Percentiles rank a stretch among this genome's conserved stretches.
Conservation (phyloP, 2,113 vertebrate genomes). For the Caranx ignobilis region DNA sequence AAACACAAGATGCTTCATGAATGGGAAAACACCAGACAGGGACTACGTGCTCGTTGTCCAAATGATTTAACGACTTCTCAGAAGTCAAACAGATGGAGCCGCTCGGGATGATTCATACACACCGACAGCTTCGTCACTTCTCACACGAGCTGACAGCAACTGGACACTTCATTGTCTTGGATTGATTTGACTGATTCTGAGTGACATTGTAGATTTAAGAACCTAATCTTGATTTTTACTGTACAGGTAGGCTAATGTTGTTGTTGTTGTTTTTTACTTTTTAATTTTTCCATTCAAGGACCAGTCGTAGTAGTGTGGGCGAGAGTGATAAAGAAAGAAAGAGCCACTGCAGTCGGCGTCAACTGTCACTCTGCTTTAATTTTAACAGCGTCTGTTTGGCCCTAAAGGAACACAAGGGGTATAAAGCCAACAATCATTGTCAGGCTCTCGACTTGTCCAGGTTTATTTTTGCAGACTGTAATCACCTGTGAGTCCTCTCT, state of each 20-base stretch:
- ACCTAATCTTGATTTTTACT: not conserved
- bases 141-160: not conserved
- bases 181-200: not conserved
- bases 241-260: not conserved
- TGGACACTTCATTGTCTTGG: not conserved
- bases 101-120: slow-evolving; percentile 15
- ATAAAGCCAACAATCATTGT: too few relatives aligned
- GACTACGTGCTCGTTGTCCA: not conserved
- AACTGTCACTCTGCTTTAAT: too few relatives aligned
- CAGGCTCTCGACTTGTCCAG: too few relatives aligned
- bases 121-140: slow-evolving; percentile 31
- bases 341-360: too few relatives aligned
- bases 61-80: slow-evolving; percentile 31
- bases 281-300: not conserved
- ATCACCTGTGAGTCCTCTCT: too few relatives aligned
- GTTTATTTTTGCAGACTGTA: too few relatives aligned
- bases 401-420: too few relatives aligned
- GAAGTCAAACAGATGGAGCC: slow-evolving; percentile 15
- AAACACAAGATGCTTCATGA: slow-evolving; percentile 51
- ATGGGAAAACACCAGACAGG: slow-evolving; percentile 37
- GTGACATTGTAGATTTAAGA: not conserved
- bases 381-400: too few relatives aligned
- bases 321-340: too few relatives aligned
- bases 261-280: too few relatives aligned
- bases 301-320: too few relatives aligned